These are phyloP conservation scores for Nannospalax galili DNA, from an alignment of 2,113 vertebrate genomes.

Conservation along the genomic window DNA sequence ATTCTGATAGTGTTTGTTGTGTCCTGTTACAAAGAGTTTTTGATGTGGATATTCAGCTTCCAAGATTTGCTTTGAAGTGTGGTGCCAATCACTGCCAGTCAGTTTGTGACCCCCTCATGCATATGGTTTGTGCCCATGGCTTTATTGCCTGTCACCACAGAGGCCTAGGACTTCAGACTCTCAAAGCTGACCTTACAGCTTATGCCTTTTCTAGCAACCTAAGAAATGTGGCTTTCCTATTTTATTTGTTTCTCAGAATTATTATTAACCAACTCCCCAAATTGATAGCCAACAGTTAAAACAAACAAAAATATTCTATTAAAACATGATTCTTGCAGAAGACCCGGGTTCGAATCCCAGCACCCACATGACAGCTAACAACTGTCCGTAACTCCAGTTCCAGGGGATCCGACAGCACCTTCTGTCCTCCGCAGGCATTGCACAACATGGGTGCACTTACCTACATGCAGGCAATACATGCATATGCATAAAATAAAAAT, in stretches of 20 bases:
- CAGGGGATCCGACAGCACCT: no score
- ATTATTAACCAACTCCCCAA: background rate
- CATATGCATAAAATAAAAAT: no score
- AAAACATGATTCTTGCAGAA: background rate
- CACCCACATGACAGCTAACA: no score
- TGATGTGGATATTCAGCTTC: background rate
- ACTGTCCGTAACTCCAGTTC: no score
- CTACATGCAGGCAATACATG: no score
- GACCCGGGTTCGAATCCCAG: no score
- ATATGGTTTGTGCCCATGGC: background rate
- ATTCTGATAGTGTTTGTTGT: slow-evolving; percentile 30
- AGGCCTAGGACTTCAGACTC: no score
- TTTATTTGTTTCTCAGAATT: background rate
- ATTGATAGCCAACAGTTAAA: background rate
- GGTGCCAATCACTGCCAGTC: background rate
- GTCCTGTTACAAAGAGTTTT: background rate
- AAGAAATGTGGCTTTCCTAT: background rate
- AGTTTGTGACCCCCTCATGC: background rate
- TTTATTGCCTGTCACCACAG: background rate
- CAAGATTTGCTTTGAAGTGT: background rate
- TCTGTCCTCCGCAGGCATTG: no score
- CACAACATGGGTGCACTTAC: no score
- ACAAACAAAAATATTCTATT: background rate
- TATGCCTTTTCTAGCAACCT: background rate
- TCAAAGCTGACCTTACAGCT: background rate